Conservation (phyloP, 1,140 invertebrate genomes). For the Homalodisca vitripennis region DNA sequence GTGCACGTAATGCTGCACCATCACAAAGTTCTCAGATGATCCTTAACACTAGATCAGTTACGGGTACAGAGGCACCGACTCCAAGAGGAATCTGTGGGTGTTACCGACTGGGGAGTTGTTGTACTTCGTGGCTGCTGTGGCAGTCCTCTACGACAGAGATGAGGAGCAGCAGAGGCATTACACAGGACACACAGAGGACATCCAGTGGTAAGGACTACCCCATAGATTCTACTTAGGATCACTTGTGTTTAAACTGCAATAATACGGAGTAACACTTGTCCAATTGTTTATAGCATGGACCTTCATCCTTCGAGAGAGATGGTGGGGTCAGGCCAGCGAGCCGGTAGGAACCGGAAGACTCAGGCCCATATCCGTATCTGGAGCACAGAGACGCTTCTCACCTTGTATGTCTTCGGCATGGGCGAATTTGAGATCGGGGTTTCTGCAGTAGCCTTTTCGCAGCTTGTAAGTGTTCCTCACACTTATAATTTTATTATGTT, state of each 20-base stretch:
- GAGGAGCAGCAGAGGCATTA: conserved; percentile 92
- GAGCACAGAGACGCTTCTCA: conserved; percentile 89
- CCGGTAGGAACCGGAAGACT: conserved; percentile 74
- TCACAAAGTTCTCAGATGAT: no score
- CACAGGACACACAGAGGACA: conserved; percentile 91
- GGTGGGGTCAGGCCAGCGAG: conserved; percentile 87
- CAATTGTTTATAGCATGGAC: conserved; percentile 66
- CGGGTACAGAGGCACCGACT: conserved; percentile 89
- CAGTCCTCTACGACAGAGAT: conserved; percentile 86
- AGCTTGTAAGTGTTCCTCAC: conserved; percentile 74
- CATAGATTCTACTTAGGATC: background rate
- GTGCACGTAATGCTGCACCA: no score
- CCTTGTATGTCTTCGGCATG: conserved; percentile 89
- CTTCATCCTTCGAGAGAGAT: conserved; percentile 88
- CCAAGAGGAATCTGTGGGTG: conserved; percentile 84
- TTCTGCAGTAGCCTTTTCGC: conserved; percentile 86
- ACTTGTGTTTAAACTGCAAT: background rate
- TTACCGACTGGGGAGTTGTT: conserved; percentile 88
- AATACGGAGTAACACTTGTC: no score
- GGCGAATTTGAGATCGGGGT: conserved; percentile 89
- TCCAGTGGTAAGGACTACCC: conserved; percentile 50
- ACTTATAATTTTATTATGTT: no score
- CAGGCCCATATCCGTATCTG: conserved; percentile 93
- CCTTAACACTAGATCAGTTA: conserved; percentile 57
- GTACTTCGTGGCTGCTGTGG: conserved; percentile 90